Evolutionary conservation across 2,797 vertebrate species (phyloP).

Genomic region (Buphagus erythrorhynchus): DNA sequence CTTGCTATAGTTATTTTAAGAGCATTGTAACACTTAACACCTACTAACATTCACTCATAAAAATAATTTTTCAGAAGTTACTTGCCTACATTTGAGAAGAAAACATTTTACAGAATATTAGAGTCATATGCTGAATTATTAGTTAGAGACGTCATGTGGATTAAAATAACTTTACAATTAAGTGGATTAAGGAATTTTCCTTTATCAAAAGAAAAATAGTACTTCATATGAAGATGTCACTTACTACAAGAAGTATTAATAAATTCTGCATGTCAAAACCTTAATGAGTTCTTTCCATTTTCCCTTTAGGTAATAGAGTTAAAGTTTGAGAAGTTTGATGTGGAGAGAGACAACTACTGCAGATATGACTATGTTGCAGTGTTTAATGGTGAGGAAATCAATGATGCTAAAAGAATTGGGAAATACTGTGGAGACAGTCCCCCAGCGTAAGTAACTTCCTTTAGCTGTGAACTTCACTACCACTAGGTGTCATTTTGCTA

Average conservation of each 20-base stretch:
- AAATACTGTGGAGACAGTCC: conserved; percentile 97
- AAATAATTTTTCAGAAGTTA: background rate
- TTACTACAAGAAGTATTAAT: background rate
- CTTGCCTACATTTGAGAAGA: background rate
- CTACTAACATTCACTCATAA: background rate
- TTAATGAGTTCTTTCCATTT: conserved; percentile 10
- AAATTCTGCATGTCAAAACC: background rate
- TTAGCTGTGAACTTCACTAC: background rate
- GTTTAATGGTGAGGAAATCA: conserved; percentile 93
- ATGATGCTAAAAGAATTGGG: conserved; percentile 93
- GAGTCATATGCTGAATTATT: background rate
- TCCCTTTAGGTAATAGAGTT: conserved; percentile 86
- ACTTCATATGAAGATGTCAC: background rate
- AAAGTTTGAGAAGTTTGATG: conserved; percentile 98
- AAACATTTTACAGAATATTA: background rate
- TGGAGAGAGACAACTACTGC: conserved; percentile 97
- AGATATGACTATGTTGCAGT: conserved; percentile 95
- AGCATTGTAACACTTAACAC: background rate
- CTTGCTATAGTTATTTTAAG: conserved; percentile 6
- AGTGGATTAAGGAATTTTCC: background rate
- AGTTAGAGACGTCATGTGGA: background rate
- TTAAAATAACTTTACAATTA: background rate
- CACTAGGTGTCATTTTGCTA: background rate
- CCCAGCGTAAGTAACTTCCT: conserved; percentile 86
- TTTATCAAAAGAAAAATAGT: background rate